Percentiles rank a stretch among this genome's conserved stretches.
These are phyloP conservation scores for Lycia hirtaria DNA, from an alignment of 2,888 invertebrate genomes.

Conservation along the genomic window DNA sequence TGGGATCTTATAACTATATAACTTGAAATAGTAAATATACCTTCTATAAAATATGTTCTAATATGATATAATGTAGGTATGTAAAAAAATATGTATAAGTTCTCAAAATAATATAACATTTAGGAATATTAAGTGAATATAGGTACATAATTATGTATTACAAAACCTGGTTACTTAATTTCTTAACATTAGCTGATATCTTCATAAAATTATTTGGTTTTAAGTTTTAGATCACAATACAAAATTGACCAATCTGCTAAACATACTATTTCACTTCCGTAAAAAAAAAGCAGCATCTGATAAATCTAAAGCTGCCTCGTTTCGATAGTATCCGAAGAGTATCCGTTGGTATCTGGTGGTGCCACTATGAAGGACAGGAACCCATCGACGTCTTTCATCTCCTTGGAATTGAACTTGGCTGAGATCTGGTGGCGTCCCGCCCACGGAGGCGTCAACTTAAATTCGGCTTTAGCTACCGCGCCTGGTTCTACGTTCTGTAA, in stretches of 20 bases:
- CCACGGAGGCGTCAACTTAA: constrained; percentile 91
- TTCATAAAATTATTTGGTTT: neutral
- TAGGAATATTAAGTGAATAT: neutral
- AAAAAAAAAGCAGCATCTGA: neutral
- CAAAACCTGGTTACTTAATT: neutral
- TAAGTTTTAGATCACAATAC: neutral
- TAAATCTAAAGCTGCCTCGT: constrained; percentile 55
- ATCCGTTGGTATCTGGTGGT: constrained; percentile 72
- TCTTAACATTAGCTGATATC: neutral
- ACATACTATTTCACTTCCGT: neutral
- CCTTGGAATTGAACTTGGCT: constrained; percentile 94
- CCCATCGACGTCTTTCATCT: constrained; percentile 96
- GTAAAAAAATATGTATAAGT: too few relatives aligned
- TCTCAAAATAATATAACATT: neutral
- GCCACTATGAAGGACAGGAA: constrained; percentile 91
- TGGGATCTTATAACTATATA: neutral
- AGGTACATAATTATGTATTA: neutral
- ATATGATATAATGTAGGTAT: too few relatives aligned
- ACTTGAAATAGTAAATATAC: neutral
- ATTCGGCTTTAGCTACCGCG: constrained; percentile 89
- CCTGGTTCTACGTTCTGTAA: constrained; percentile 81
- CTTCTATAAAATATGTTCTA: too few relatives aligned
- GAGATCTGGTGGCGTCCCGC: constrained; percentile 93
- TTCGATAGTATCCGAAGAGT: constrained; percentile 58
- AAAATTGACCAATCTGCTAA: neutral